A percentile compares a stretch with the other conserved stretches of the same genome.
phyloP scores from a whole-genome alignment of 2,888 invertebrate species.

The Polymixis lichenea region DNA sequence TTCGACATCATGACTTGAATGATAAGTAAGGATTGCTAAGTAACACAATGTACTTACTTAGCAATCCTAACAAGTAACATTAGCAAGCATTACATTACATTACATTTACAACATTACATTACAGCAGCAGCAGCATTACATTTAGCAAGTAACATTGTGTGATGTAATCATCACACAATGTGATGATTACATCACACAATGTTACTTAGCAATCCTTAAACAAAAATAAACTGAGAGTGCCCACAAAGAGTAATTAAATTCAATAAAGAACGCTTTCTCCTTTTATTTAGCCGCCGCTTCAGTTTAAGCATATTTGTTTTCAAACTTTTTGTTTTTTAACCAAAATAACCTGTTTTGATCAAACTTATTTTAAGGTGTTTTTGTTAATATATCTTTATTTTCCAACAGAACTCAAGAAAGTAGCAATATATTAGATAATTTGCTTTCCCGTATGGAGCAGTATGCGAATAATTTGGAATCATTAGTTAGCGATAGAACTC shows the following conservation, averaged over 20 bases:
- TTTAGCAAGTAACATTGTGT: too few species aligned
- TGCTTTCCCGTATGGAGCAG: slow-evolving; percentile 99
- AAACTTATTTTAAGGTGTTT: background rate
- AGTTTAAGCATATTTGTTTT: background rate
- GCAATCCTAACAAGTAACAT: too few species aligned
- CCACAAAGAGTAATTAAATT: background rate
- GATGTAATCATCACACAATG: too few species aligned
- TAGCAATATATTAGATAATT: slow-evolving; percentile 98
- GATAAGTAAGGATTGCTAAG: too few species aligned
- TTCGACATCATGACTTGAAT: too few species aligned
- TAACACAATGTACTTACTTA: too few species aligned
- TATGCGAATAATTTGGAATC: slow-evolving; percentile 99
- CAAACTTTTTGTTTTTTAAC: slow-evolving; percentile 6
- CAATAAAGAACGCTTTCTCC: background rate
- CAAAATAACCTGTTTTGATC: background rate
- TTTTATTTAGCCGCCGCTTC: background rate
- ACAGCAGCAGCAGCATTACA: too few species aligned
- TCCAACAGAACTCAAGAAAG: slow-evolving; percentile 95
- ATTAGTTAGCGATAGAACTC: slow-evolving; percentile 98
- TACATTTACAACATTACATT: too few species aligned
- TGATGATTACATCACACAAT: too few species aligned
- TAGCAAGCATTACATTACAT: too few species aligned
- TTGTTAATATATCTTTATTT: slow-evolving; percentile 48
- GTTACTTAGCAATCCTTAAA: too few species aligned
- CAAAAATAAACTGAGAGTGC: background rate